A percentile compares a stretch with the other conserved stretches of the same genome.
These are phyloP conservation scores for Branchinecta lynchi DNA, from an alignment of 1,140 invertebrate genomes.

Conservation along the genomic window DNA sequence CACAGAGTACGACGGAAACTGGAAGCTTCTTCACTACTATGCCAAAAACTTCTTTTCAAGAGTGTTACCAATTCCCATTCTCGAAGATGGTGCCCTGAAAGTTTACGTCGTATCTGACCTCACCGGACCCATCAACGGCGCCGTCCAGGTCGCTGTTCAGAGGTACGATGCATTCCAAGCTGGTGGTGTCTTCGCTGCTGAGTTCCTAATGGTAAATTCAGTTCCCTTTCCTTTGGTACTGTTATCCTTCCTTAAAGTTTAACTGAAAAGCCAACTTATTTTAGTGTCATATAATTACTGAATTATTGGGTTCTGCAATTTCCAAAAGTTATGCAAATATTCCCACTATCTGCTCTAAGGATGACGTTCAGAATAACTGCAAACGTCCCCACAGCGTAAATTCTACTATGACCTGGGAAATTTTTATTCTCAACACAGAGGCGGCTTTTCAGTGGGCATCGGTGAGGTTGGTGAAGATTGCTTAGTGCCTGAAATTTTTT, in stretches of 20 bases:
- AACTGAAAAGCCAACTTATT: neutral
- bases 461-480: no score
- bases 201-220: neutral
- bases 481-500: no score
- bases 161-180: neutral
- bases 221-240: neutral
- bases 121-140: slow-evolving; percentile 14
- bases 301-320: no score
- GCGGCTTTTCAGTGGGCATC: no score
- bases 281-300: no score
- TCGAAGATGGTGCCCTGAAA: slow-evolving; percentile 23
- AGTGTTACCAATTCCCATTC: slow-evolving; percentile 35
- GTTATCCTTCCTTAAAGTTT: neutral
- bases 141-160: slow-evolving; percentile 11
- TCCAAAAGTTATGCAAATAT: no score
- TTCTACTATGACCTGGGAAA: no score
- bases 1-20: slow-evolving; percentile 59
- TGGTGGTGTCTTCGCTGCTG: neutral
- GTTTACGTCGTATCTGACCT: slow-evolving; percentile 16
- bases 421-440: no score
- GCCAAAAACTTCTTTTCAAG: slow-evolving; percentile 68
- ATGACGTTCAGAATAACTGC: no score
- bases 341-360: no score
- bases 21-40: slow-evolving; percentile 88
- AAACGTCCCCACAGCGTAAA: no score